Percentiles rank a stretch among this genome's conserved stretches.
Conservation (phyloP, 2,113 vertebrate genomes). For the Malurus alboscapulatus region DNA sequence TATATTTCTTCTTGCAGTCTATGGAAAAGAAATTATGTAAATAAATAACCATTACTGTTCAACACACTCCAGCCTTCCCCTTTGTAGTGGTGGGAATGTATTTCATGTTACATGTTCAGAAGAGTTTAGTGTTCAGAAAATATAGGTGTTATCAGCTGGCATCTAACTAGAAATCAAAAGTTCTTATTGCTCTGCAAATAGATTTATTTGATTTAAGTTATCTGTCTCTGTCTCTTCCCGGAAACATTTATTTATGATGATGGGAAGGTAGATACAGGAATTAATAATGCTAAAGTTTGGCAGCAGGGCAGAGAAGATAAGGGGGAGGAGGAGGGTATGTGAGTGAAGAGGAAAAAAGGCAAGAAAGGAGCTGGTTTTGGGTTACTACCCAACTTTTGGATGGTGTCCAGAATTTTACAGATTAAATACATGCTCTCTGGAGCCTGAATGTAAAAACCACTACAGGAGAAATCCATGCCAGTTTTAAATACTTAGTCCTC, state of each 20-base stretch:
- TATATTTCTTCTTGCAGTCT: slow-evolving; percentile 72
- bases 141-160: slow-evolving; percentile 75
- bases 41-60: slow-evolving; percentile 80
- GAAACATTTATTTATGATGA: slow-evolving; percentile 62
- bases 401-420: slow-evolving; percentile 68
- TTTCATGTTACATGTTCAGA: slow-evolving; percentile 74
- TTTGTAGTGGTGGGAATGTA: slow-evolving; percentile 71
- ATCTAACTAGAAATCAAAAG: slow-evolving; percentile 79
- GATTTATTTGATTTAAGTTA: slow-evolving; percentile 76
- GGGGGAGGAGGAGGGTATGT: neutral
- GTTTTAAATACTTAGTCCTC: slow-evolving; percentile 62
- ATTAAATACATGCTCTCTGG: slow-evolving; percentile 68
- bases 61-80: slow-evolving; percentile 57
- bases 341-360: neutral
- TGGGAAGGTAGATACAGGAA: slow-evolving; percentile 61
- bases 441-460: slow-evolving; percentile 69
- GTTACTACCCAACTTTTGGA: slow-evolving; percentile 71
- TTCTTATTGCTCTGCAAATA: slow-evolving; percentile 71
- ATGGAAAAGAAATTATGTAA: slow-evolving; percentile 80
- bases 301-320: neutral
- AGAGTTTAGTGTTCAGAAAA: slow-evolving; percentile 79
- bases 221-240: slow-evolving; percentile 55
- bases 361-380: slow-evolving; percentile 24
- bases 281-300: slow-evolving; percentile 36
- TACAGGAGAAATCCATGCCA: slow-evolving; percentile 55